phyloP scores from a whole-genome alignment of 2,797 vertebrate species.

The Galaxias olidus region DNA sequence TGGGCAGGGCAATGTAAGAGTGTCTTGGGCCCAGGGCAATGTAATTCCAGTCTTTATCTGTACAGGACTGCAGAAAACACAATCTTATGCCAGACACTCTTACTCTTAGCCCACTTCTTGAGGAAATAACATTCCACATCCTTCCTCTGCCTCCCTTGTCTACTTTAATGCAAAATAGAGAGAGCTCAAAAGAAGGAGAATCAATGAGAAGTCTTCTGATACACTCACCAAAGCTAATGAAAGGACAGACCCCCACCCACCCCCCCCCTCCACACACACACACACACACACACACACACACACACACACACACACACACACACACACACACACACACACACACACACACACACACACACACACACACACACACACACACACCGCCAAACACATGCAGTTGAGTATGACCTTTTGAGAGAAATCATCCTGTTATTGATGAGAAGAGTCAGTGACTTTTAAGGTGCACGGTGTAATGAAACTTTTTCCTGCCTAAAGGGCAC shows the following conservation, averaged over 20 bases:
- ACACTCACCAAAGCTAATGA: background rate
- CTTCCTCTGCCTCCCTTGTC: too few relatives aligned
- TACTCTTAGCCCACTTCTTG: background rate
- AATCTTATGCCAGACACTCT: constrained; percentile 10
- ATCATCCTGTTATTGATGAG: too few relatives aligned
- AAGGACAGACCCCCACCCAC: background rate
- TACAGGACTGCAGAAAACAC: constrained; percentile 6
- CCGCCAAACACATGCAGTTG: background rate
- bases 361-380: constrained; percentile 29
- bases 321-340: constrained; percentile 14
- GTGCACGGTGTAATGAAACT: too few relatives aligned
- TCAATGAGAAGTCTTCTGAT: too few relatives aligned
- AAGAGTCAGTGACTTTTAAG: too few relatives aligned
- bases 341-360: constrained; percentile 13
- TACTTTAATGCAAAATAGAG: too few relatives aligned
- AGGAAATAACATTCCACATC: too few relatives aligned
- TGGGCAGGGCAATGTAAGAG: constrained; percentile 4
- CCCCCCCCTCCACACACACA: background rate
- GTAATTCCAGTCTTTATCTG: constrained; percentile 9
- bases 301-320: too few relatives aligned
- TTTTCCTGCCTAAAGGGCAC: too few relatives aligned
- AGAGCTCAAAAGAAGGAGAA: too few relatives aligned
- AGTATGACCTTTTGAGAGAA: too few relatives aligned
- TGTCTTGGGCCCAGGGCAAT: constrained; percentile 11
- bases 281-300: too few relatives aligned